Conservation (phyloP, 2,113 vertebrate genomes). For the Scopus umbretta region DNA sequence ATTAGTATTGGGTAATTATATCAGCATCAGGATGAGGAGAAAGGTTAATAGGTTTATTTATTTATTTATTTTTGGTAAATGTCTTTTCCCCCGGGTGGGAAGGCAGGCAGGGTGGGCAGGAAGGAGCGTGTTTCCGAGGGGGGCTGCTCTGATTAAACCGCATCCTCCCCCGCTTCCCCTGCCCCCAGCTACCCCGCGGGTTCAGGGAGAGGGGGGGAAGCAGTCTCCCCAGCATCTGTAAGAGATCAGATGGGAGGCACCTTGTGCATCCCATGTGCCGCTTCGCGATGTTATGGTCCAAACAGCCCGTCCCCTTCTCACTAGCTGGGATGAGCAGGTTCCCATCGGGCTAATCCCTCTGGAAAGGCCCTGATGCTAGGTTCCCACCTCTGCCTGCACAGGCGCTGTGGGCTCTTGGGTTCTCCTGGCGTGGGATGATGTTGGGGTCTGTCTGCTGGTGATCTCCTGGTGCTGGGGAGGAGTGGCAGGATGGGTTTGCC, state of each 20-base stretch:
- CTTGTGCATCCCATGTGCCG: not conserved
- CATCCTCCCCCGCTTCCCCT: not conserved
- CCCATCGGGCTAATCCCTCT: not conserved
- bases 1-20: slow-evolving; percentile 70
- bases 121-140: slow-evolving; percentile 19
- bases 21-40: slow-evolving; percentile 65
- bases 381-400: not conserved
- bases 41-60: slow-evolving; percentile 62
- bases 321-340: not conserved
- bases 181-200: not conserved
- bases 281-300: accelerated
- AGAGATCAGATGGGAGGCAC: not conserved
- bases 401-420: not conserved
- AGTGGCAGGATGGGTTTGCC: not conserved
- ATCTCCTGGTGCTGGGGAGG: not conserved
- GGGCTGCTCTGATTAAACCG: slow-evolving; percentile 31
- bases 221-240: not conserved
- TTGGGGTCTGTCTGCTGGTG: not conserved
- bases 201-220: not conserved
- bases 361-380: not conserved
- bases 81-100: slow-evolving; percentile 47
- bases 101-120: slow-evolving; percentile 23
- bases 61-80: slow-evolving; percentile 59
- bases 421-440: accelerated
- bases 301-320: not conserved